Evolutionary conservation across 2,888 invertebrate genomes (phyloP), one percentile per base, ranked within the genome.

Genomic region (Mythimna vitellina): DNA sequence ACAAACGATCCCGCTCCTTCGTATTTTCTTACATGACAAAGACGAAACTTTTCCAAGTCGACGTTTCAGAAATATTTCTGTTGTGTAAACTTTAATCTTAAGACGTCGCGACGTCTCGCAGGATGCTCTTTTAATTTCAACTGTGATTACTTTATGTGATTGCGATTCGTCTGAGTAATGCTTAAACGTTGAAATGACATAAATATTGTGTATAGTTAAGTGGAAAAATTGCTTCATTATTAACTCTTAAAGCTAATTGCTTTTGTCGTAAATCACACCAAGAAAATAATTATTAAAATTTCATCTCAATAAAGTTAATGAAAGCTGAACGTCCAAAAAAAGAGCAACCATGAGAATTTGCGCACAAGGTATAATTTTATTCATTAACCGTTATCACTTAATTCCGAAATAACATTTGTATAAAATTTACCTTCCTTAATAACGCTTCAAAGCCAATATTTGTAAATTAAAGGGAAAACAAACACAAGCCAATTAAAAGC

Each of bases 1-100:
- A 95, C 93, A 94, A 95, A 94, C 92, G 94, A 90, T 90, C 89
- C 89, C 89, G 90, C 90, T 89, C 84, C 83, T 84, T 78, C 89
- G 87, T 91, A 91, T 91, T 94, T 93, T 93, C 93, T 92, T 93
- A 93, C 91, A 92, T 91, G 94, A 93, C 95, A 95, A 94, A 94
- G 94, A 93, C 90, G 89, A 92, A 95, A 94, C 89, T 94, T 94
- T 90, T 84, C 85, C 85, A 88, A 91, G 90, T 87, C 90, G 88
- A 88, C 90, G 91, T 89, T 90, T 90, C 88, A 90, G 92, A 92
- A 93, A 94, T 93, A 94, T 93, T 93, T 92, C 91, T 89, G 89
- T 89, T 89, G 86, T 89, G 85, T 89, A 88, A 91, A 90, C 89
- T 91, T 90, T 89, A 90, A 90, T 91, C 90, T 87, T 85, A 86